Percentiles rank a stretch among this genome's conserved stretches.
Conservation (phyloP, 2,888 invertebrate species). For the Caradrina clavipalpis region DNA sequence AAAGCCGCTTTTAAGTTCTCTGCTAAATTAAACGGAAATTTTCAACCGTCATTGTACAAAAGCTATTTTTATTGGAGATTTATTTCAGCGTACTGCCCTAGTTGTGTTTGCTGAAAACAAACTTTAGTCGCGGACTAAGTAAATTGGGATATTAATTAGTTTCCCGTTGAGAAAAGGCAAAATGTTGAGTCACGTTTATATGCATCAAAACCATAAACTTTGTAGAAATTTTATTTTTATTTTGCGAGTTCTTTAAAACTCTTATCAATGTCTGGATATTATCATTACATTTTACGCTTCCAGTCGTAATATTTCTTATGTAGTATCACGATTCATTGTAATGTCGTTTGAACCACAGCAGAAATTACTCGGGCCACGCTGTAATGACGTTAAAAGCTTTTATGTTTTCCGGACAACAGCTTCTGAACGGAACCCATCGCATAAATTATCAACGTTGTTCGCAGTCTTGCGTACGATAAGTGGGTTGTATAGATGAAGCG, state of each 20-base stretch:
- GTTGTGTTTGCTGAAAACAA: conserved; percentile 27
- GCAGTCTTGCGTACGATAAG: conserved; percentile 59
- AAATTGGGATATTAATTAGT: conserved; percentile 19
- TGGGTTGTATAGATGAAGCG: conserved; percentile 45
- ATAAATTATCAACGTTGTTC: conserved; percentile 63
- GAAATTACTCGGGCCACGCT: conserved; percentile 72
- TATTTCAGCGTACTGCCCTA: conserved; percentile 50
- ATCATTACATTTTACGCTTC: conserved; percentile 58
- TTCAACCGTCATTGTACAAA: conserved; percentile 63
- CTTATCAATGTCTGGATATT: conserved; percentile 49
- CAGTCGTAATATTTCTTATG: conserved; percentile 70
- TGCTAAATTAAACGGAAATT: conserved; percentile 73
- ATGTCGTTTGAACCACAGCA: conserved; percentile 76
- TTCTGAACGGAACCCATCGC: conserved; percentile 69
- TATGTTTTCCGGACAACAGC: conserved; percentile 82
- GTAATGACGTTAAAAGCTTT: conserved; percentile 82
- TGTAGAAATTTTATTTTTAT: background rate
- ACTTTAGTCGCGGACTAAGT: conserved; percentile 19
- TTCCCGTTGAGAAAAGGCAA: background rate
- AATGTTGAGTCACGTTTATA: conserved; percentile 24
- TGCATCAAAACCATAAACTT: conserved; percentile 18
- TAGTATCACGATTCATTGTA: conserved; percentile 73
- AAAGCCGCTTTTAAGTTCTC: conserved; percentile 78
- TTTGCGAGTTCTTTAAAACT: conserved; percentile 38
- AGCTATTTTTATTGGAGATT: conserved; percentile 57